Evolutionary conservation across 2,113 vertebrate genomes (phyloP).

Genomic region (Anarrhichthys ocellatus): DNA sequence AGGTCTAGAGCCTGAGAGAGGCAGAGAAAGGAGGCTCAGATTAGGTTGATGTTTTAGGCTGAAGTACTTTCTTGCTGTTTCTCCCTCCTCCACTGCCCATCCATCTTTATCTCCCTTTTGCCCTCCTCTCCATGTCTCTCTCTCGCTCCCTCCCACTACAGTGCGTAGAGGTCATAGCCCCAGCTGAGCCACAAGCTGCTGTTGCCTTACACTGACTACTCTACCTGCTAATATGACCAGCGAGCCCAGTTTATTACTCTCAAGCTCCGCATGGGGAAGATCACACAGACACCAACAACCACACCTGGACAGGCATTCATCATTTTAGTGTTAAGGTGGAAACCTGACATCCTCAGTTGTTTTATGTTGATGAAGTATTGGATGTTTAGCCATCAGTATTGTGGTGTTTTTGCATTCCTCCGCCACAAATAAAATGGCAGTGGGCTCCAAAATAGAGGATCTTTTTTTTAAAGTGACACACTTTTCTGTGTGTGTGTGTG

Average conservation of each 20-base stretch:
- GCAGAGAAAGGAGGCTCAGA: constrained; percentile 16
- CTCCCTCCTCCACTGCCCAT: constrained; percentile 27
- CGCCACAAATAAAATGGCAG: constrained; percentile 21
- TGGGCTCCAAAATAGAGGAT: not conserved
- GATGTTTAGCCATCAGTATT: not conserved
- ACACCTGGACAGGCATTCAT: not conserved
- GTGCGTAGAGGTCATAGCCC: constrained; percentile 76
- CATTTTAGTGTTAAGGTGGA: constrained; percentile 10
- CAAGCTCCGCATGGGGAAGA: constrained; percentile 30
- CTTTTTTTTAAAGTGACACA: not conserved
- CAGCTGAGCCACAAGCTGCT: constrained; percentile 83
- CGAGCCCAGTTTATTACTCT: constrained; percentile 54
- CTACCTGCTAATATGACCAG: constrained; percentile 65
- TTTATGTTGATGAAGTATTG: constrained; percentile 26
- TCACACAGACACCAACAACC: constrained; percentile 26
- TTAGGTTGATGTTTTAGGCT: constrained; percentile 14
- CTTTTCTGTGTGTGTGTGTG: constrained; percentile 14
- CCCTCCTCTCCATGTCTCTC: constrained; percentile 46
- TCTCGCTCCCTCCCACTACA: constrained; percentile 27
- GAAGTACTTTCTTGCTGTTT: constrained; percentile 1
- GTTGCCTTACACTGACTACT: constrained; percentile 57
- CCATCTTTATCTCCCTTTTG: constrained; percentile 55
- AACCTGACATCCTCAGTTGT: constrained; percentile 16
- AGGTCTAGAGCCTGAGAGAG: not conserved
- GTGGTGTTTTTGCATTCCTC: constrained; percentile 17